phyloP scores from a whole-genome alignment of 2,888 invertebrate genomes.

The Catonia carolina region DNA sequence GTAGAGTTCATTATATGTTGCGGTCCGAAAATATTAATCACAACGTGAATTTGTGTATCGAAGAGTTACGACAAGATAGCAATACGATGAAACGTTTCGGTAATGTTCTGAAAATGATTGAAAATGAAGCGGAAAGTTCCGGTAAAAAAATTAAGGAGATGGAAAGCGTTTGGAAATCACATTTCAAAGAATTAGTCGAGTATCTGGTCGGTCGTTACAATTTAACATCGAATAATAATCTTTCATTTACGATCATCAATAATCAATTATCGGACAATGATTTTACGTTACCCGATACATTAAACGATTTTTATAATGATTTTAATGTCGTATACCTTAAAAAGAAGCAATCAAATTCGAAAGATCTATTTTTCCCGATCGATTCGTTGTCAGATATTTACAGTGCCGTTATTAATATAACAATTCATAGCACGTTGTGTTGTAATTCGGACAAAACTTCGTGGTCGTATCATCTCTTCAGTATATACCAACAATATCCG shows the following conservation, averaged over 20 bases:
- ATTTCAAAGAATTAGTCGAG: slow-evolving; percentile 29
- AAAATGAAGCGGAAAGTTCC: background rate
- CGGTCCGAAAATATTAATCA: slow-evolving; percentile 52
- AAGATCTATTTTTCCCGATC: slow-evolving; percentile 42
- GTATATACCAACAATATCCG: slow-evolving; percentile 64
- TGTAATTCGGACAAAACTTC: slow-evolving; percentile 54
- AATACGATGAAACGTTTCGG: slow-evolving; percentile 39
- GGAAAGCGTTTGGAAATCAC: slow-evolving; percentile 22
- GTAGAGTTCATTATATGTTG: slow-evolving; percentile 56
- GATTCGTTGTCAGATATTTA: slow-evolving; percentile 47
- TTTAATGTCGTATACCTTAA: slow-evolving; percentile 39
- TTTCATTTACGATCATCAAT: background rate
- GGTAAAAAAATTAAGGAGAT: slow-evolving; percentile 22
- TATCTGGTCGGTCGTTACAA: slow-evolving; percentile 26
- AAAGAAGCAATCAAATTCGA: slow-evolving; percentile 35
- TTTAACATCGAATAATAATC: slow-evolving; percentile 22
- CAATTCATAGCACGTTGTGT: slow-evolving; percentile 61
- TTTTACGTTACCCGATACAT: slow-evolving; percentile 33
- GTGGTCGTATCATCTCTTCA: slow-evolving; percentile 59
- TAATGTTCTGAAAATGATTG: slow-evolving; percentile 8
- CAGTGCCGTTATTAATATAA: slow-evolving; percentile 49
- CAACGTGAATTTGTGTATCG: slow-evolving; percentile 54
- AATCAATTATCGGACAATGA: background rate
- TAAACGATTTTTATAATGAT: slow-evolving; percentile 32
- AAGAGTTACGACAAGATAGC: slow-evolving; percentile 54